Evolutionary conservation across 2,113 vertebrate genomes (phyloP).

Genomic region (Pelusios castaneus): DNA sequence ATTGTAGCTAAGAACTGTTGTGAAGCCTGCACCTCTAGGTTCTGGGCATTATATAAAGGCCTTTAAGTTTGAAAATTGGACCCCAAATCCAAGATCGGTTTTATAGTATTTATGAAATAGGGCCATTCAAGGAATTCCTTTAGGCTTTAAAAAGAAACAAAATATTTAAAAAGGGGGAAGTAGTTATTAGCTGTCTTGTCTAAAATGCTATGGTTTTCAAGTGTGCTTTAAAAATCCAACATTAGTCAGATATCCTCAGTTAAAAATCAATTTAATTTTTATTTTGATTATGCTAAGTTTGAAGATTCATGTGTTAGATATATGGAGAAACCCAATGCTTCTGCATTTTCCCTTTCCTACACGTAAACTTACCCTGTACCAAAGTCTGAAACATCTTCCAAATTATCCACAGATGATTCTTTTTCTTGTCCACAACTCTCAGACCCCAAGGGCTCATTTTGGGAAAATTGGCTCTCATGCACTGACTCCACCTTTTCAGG

Average conservation of each 20-base stretch:
- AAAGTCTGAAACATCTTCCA: slow-evolving; percentile 23
- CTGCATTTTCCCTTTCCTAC: not conserved
- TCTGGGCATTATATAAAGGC: not conserved
- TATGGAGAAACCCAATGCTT: not conserved
- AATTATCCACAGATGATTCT: not conserved
- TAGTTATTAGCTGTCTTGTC: not conserved
- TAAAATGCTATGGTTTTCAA: not conserved
- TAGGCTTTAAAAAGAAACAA: not conserved
- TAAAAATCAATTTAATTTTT: not conserved
- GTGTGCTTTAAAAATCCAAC: not conserved
- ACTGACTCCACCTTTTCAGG: not conserved
- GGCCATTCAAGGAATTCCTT: not conserved
- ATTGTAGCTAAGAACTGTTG: not conserved
- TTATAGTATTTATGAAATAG: not conserved
- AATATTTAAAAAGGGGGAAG: not conserved
- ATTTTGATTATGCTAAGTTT: not conserved
- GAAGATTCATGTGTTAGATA: not conserved
- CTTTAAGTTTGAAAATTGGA: not conserved
- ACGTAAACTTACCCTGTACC: slow-evolving; percentile 57
- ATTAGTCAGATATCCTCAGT: not conserved
- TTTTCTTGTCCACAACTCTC: slow-evolving; percentile 13
- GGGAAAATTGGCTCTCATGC: not conserved
- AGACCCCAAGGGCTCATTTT: not conserved
- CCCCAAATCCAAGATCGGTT: not conserved
- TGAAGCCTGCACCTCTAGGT: not conserved